phyloP scores from a whole-genome alignment of 1,140 invertebrate genomes.

The Penaeus vannamei region DNA sequence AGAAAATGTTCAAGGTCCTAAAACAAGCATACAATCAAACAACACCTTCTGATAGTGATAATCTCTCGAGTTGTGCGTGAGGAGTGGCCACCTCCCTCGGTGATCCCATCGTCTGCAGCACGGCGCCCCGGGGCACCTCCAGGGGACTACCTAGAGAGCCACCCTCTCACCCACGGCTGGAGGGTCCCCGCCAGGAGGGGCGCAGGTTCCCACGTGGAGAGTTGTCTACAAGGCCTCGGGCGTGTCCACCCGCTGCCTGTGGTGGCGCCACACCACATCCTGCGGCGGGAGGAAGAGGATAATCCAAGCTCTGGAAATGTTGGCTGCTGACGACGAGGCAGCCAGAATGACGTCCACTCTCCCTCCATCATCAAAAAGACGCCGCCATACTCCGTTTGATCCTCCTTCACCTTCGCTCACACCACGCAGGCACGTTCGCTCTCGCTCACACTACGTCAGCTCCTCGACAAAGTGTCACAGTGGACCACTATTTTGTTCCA shows the following conservation, averaged over 20 bases:
- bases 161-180: too few relatives aligned
- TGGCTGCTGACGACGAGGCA: constrained; percentile 16
- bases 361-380: constrained; percentile 39
- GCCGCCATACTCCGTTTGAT: constrained; percentile 21
- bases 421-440: constrained; percentile 21
- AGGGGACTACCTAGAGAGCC: too few relatives aligned
- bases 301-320: constrained; percentile 25
- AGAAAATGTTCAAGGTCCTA: constrained; percentile 61
- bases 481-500: constrained; percentile 31
- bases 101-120: constrained; percentile 10
- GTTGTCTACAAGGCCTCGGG: too few relatives aligned
- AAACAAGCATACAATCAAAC: constrained; percentile 64
- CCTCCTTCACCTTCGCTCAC: constrained; percentile 42
- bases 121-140: constrained; percentile 1
- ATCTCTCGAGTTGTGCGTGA: not conserved
- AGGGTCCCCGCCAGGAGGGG: too few relatives aligned
- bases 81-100: not conserved
- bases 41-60: constrained; percentile 38
- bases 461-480: constrained; percentile 38
- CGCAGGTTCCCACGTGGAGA: too few relatives aligned
- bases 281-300: constrained; percentile 19
- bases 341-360: constrained; percentile 52
- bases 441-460: constrained; percentile 26
- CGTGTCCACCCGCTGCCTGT: too few relatives aligned
- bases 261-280: not conserved